Evolutionary conservation across 2,113 vertebrate species (phyloP), one percentile per base, ranked within the genome.

Genomic region (Amphilophus citrinellus): DNA sequence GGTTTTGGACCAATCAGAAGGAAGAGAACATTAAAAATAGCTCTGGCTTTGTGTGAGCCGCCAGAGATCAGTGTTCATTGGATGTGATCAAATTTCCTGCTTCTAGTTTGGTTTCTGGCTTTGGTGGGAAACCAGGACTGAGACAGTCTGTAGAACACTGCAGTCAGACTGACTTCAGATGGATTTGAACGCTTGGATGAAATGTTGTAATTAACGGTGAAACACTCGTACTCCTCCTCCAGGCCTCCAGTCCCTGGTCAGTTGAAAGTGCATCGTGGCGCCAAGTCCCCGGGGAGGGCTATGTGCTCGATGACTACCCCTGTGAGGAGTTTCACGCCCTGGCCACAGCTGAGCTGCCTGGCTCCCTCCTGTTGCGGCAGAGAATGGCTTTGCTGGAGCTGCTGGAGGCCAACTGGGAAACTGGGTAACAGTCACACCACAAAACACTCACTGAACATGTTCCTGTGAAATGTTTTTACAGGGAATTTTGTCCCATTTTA

Each of bases 391-490:
- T 97, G 56, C 87, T 96, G 76, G 82, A 83, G 60, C 91, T 96
- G 68, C 90, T 97, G 88, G 89, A 90, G 7, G 68, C 77, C n/a
- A 95, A 97, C 93, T 97, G 96, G 96, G 91, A 95, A 39, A 92
- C 92, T 2, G 96, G 96, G 96, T 97, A 96, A 94, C 56, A 24
- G 71, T 9, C 81, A 44, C 18, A 59, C 30, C 18, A 11, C 10
- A 5, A 53, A 50, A 39, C 71, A 37, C 22, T 27, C 14, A 44
- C 77, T 22, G 14, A 35, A 50, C 39, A 65, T n/a, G 22, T 58
- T 63, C 53, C 18, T 61, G 13, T 62, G 61, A 77, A 76, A 57
- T 24, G 18, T 65, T 71, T 42, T 78, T 65, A 75, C 5, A 20
- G 18, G 53, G 50, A 39, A 27, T 60, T 65, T 63, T 76, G n/a